These are phyloP conservation scores for Synodontis membranacea DNA, from an alignment of 2,113 vertebrate species.

Conservation along the genomic window DNA sequence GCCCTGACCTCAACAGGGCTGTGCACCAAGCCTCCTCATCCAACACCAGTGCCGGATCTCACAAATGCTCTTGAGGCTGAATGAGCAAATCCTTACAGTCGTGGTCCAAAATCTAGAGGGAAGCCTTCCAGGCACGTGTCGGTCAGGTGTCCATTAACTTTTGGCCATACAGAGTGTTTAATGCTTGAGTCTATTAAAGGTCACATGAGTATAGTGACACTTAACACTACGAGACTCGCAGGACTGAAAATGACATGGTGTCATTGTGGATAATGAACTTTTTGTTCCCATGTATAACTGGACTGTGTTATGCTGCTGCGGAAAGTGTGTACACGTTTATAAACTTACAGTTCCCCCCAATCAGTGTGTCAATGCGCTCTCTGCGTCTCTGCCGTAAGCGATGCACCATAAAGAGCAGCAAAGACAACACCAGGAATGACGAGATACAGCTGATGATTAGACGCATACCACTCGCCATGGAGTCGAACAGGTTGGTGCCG, in stretches of 20 bases:
- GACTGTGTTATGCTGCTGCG: not conserved
- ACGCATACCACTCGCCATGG: conserved; percentile 96
- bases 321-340: not conserved
- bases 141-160: not conserved
- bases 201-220: not conserved
- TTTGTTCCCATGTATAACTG: not conserved
- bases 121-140: not conserved
- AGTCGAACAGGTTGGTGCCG: conserved; percentile 93
- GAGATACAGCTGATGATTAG: conserved; percentile 98
- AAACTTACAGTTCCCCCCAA: conserved; percentile 90
- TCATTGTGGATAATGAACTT: not conserved
- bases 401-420: conserved; percentile 99
- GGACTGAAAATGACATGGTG: not conserved
- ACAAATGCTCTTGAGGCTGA: not conserved
- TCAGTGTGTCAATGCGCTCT: conserved; percentile 94
- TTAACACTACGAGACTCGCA: not conserved
- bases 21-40: no score
- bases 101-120: not conserved
- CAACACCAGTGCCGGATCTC: not conserved
- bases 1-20: not conserved
- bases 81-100: not conserved
- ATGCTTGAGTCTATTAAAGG: not conserved
- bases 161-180: not conserved
- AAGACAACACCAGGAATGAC: conserved; percentile 96
- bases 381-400: conserved; percentile 90